A percentile compares a stretch with the other conserved stretches of the same genome.
Evolutionary conservation across 30 jellyfish, hydroid and myxozoan species (phyloP).

Genomic region (Pseudorhiza aurosa): DNA sequence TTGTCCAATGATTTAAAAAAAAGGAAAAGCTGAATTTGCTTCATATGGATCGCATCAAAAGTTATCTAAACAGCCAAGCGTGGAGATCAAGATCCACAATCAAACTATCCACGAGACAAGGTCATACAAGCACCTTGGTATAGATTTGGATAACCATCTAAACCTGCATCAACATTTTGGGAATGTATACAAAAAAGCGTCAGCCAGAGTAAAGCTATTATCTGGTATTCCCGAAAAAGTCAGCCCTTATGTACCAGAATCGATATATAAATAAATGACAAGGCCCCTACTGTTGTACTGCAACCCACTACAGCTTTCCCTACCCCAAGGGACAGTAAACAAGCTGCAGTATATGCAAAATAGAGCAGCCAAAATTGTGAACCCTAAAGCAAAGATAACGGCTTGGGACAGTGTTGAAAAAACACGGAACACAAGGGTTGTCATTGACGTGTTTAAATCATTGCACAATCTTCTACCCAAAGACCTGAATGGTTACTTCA

Average conservation of each 20-base stretch:
- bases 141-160: constrained; percentile 55
- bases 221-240: constrained; percentile 42
- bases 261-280: constrained; percentile 54
- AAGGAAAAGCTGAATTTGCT: constrained; percentile 54
- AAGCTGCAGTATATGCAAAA: constrained; percentile 63
- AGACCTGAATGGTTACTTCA: no score
- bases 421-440: no score
- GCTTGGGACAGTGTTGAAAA: no score
- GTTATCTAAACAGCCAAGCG: constrained; percentile 52
- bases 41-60: constrained; percentile 44
- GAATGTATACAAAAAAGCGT: constrained; percentile 32
- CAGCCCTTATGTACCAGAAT: constrained; percentile 50
- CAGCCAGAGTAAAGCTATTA: constrained; percentile 45
- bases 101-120: constrained; percentile 26
- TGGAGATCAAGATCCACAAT: constrained; percentile 19
- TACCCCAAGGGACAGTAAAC: constrained; percentile 43
- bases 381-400: no score
- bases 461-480: no score
- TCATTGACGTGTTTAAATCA: no score
- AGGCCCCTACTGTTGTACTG: constrained; percentile 74
- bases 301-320: constrained; percentile 53
- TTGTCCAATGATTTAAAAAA: constrained; percentile 43
- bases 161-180: constrained; percentile 47
- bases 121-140: constrained; percentile 42
- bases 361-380: constrained; percentile 78